phyloP scores from a whole-genome alignment of 2,797 vertebrate species.

The Thamnophis elegans region DNA sequence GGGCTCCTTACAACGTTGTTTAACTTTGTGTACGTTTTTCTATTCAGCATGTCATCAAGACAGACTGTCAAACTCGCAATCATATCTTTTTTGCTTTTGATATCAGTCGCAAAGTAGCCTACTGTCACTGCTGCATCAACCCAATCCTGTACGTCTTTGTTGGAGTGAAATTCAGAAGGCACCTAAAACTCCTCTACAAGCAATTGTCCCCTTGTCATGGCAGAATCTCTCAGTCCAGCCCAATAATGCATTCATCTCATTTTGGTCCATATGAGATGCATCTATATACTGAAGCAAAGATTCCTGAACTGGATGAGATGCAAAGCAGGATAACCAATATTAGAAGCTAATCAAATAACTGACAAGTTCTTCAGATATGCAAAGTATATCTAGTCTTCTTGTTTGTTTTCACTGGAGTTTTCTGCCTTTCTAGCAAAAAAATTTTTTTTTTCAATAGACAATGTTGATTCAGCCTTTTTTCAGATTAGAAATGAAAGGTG shows the following conservation, averaged over 20 bases:
- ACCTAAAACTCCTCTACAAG: conserved; percentile 68
- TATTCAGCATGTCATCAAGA: background rate
- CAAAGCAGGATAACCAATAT: background rate
- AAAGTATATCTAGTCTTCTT: background rate
- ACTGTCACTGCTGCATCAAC: conserved; percentile 91
- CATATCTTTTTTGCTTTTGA: conserved; percentile 66
- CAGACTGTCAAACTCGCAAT: conserved; percentile 60
- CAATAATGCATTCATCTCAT: conserved; percentile 1
- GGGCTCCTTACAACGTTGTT: conserved; percentile 88
- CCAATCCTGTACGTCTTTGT: conserved; percentile 91
- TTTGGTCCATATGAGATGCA: conserved; percentile 52
- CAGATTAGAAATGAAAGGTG: background rate
- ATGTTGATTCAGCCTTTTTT: background rate
- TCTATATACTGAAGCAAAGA: conserved; percentile 65
- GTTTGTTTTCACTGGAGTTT: background rate
- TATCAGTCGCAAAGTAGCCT: conserved; percentile 80
- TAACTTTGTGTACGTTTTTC: conserved; percentile 76
- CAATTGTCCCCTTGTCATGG: background rate
- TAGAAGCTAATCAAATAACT: background rate
- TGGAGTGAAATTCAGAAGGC: conserved; percentile 88
- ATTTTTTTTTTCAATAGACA: background rate
- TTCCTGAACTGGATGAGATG: background rate
- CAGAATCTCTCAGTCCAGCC: background rate
- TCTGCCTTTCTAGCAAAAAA: conserved; percentile 8
- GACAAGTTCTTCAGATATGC: background rate